These are phyloP conservation scores for Drosophila ezoana DNA, from an alignment of 2,888 invertebrate genomes.

Conservation along the genomic window DNA sequence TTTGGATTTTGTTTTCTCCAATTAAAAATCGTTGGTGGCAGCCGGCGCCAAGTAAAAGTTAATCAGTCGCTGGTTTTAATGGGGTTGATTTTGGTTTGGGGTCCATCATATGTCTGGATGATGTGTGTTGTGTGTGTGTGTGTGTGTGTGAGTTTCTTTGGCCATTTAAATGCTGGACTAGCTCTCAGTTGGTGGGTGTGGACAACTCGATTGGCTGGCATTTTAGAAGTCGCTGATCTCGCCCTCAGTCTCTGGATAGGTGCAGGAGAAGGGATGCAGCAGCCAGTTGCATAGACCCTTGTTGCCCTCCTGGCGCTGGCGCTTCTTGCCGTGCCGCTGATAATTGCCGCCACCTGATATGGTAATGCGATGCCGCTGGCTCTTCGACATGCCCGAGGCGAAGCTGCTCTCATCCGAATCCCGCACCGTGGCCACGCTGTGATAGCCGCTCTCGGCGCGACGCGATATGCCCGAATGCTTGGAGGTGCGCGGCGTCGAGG, in stretches of 20 bases:
- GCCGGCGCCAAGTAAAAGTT: conserved; percentile 73
- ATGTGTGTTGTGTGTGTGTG: conserved; percentile 34
- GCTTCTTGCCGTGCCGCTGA: conserved; percentile 82
- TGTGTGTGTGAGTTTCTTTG: conserved; percentile 38
- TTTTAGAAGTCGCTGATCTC: conserved; percentile 88
- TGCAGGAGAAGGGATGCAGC: conserved; percentile 91
- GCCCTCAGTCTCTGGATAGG: conserved; percentile 90
- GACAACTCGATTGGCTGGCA: neutral
- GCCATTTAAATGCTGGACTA: conserved; percentile 63
- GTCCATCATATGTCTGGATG: conserved; percentile 40
- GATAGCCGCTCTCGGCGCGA: conserved; percentile 95
- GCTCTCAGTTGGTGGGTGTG: conserved; percentile 64
- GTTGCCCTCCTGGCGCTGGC: conserved; percentile 88
- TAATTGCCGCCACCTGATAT: conserved; percentile 59
- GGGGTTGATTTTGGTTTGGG: neutral
- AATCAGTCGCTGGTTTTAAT: conserved; percentile 66
- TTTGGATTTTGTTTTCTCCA: conserved; percentile 11
- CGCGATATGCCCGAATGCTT: conserved; percentile 92
- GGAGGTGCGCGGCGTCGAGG: conserved; percentile 92
- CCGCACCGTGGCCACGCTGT: conserved; percentile 90
- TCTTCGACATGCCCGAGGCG: conserved; percentile 88
- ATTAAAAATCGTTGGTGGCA: conserved; percentile 61
- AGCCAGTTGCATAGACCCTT: conserved; percentile 91
- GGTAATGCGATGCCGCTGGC: conserved; percentile 83
- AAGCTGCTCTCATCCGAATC: conserved; percentile 95